These are phyloP conservation scores for Paradoxurus hermaphroditus DNA, from an alignment of 2,113 vertebrate genomes.

Conservation along the genomic window DNA sequence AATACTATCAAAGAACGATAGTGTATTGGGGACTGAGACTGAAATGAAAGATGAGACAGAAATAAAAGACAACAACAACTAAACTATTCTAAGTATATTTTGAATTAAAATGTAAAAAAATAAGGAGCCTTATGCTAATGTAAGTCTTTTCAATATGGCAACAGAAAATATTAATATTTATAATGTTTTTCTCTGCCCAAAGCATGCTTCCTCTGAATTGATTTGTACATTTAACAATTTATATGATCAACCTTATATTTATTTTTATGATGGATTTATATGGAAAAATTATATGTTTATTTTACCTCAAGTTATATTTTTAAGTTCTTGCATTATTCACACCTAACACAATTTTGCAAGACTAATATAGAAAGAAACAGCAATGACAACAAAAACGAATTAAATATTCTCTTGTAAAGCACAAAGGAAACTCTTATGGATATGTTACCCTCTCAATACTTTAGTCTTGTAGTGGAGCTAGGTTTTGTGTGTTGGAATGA, in stretches of 20 bases:
- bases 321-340: neutral
- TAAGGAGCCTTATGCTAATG: neutral
- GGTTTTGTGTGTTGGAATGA: neutral
- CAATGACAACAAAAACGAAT: neutral
- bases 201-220: neutral
- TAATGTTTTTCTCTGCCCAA: slow-evolving; percentile 26
- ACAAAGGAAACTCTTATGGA: neutral
- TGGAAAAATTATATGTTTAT: neutral
- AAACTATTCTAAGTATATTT: neutral
- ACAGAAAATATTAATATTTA: slow-evolving; percentile 19
- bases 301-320: neutral
- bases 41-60: slow-evolving; percentile 4
- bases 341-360: neutral
- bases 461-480: neutral
- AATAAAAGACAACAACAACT: neutral
- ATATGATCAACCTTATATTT: neutral
- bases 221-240: slow-evolving; percentile 17
- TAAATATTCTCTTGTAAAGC: neutral
- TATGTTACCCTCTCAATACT: neutral
- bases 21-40: neutral
- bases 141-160: neutral
- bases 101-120: slow-evolving; percentile 21
- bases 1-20: neutral
- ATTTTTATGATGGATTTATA: neutral
- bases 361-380: neutral